Evolutionary conservation across 2,113 vertebrate genomes (phyloP).

Genomic region (Neoarius graeffei): DNA sequence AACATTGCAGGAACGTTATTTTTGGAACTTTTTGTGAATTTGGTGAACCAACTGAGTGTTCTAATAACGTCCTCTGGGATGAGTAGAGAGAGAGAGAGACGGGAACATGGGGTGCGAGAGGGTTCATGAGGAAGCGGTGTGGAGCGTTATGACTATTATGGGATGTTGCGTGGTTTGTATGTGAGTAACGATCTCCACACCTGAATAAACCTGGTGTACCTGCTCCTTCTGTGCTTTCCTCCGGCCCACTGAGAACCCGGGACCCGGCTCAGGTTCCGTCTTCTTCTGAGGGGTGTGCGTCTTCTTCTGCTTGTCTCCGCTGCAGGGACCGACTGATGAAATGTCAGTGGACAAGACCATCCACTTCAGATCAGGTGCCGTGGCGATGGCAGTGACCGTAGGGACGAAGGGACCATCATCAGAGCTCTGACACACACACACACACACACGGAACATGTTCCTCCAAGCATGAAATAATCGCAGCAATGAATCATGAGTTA

Average conservation of each 20-base stretch:
- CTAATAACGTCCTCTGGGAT: not conserved
- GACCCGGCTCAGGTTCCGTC: not conserved
- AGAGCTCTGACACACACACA: slow-evolving; percentile 49
- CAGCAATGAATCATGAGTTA: not conserved
- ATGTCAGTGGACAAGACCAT: slow-evolving; percentile 82
- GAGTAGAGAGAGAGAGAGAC: not conserved
- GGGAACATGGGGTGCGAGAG: not conserved
- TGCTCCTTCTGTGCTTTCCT: slow-evolving; percentile 85
- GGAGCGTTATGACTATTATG: not conserved
- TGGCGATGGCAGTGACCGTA: slow-evolving; percentile 83
- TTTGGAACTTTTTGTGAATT: not conserved
- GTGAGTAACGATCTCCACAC: not conserved
- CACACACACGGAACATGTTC: slow-evolving; percentile 12
- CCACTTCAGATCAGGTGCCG: slow-evolving; percentile 83
- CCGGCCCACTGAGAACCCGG: slow-evolving; percentile 63
- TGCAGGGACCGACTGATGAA: slow-evolving; percentile 77
- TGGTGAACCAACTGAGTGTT: not conserved
- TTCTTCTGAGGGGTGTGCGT: slow-evolving; percentile 54
- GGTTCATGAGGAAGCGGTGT: not conserved
- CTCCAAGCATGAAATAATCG: not conserved
- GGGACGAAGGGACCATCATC: slow-evolving; percentile 81
- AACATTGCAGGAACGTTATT: not conserved
- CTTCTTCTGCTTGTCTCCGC: slow-evolving; percentile 74
- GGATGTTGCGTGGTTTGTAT: not conserved
- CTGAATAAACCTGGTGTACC: slow-evolving; percentile 65